Evolutionary conservation across 2,888 invertebrate genomes (phyloP).

Genomic region (Lamellibrachia satsuma): DNA sequence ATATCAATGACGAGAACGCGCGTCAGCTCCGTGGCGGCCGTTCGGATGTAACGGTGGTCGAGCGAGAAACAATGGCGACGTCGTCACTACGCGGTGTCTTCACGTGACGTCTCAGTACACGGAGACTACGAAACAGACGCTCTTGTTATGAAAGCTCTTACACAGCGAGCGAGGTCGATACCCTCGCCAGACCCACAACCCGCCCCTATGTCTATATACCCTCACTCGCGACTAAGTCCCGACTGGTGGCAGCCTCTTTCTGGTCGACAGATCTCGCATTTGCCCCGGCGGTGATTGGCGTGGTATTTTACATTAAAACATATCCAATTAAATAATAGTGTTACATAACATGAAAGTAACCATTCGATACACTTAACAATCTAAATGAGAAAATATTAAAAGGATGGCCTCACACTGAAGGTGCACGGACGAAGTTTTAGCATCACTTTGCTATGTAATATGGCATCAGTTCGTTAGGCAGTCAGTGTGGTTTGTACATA

Average conservation of each 20-base stretch:
- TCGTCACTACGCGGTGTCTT: not conserved
- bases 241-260: conserved; percentile 13
- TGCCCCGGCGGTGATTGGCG: not conserved
- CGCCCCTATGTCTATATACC: not conserved
- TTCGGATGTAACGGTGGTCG: not conserved
- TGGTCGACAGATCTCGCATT: not conserved
- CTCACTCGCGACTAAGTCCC: not conserved
- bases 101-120: not conserved
- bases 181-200: not conserved
- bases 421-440: no score
- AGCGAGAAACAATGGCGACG: not conserved
- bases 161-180: not conserved
- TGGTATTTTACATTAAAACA: not conserved
- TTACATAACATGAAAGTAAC: not conserved
- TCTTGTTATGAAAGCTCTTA: not conserved
- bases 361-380: not conserved
- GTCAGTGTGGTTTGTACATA: no score
- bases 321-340: not conserved
- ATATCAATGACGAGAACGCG: not conserved
- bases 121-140: not conserved
- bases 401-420: no score
- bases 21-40: not conserved
- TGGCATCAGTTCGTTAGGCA: no score
- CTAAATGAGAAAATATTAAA: not conserved
- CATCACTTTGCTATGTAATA: no score